These are phyloP conservation scores for Lathamus discolor DNA, from an alignment of 2,113 vertebrate genomes.

Conservation along the genomic window DNA sequence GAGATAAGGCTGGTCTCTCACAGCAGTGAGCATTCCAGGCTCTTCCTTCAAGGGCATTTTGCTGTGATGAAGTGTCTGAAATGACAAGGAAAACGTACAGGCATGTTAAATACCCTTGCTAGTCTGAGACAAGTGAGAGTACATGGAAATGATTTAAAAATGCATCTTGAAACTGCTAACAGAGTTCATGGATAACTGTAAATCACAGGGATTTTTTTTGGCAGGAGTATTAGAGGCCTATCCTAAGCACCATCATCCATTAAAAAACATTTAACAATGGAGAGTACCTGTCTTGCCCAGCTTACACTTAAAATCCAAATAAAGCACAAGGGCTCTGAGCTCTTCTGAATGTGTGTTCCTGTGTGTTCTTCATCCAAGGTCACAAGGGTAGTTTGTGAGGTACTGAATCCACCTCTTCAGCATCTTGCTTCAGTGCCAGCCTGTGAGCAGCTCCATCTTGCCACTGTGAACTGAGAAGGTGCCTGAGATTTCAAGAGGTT, in stretches of 20 bases:
- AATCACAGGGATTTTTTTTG: not conserved
- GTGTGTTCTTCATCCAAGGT: not conserved
- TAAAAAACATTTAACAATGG: not conserved
- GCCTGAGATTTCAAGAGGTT: not conserved
- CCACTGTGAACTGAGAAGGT: not conserved
- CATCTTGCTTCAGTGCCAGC: not conserved
- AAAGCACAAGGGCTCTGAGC: not conserved
- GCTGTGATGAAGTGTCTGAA: constrained; percentile 19
- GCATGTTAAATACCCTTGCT: not conserved
- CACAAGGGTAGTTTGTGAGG: not conserved
- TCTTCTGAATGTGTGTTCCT: not conserved
- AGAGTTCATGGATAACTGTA: not conserved
- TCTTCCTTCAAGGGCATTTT: constrained; percentile 59
- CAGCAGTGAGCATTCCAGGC: constrained; percentile 20
- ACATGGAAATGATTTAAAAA: constrained; percentile 31
- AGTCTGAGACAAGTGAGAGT: not conserved
- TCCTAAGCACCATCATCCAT: not conserved
- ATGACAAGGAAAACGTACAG: constrained; percentile 43
- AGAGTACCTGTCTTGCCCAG: not conserved
- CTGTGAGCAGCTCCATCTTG: not conserved
- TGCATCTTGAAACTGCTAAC: constrained; percentile 10
- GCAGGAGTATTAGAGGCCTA: not conserved
- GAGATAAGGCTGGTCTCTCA: constrained; percentile 55
- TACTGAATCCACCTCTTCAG: not conserved
- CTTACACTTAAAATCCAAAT: not conserved